Base-by-base conservation (phyloP, 1,140 invertebrate genomes). In the Episyrphus balteatus region DNA sequence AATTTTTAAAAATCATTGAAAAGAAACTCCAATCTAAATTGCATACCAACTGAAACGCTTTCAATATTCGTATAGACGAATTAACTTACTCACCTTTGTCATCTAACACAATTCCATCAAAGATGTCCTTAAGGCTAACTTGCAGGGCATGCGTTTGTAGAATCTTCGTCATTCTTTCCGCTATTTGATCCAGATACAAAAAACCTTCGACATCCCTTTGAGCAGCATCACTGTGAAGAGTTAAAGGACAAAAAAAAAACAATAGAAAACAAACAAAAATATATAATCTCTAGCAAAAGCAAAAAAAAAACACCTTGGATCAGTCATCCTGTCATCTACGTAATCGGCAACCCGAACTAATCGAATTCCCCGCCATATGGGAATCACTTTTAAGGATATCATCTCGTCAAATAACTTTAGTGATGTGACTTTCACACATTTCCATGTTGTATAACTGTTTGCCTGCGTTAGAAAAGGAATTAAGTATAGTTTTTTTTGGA, bases 111-210 rank as follows among this genome's bases (percentile, higher is more conserved):
- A 19, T 1, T 44, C 17, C 21, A 14, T 70, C 69, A 12, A 62
- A 62, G 3, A 71, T 55, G 44, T 72, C 67, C 7, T 59, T 58
- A 40, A 78, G 66, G 46, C 75, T 73, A 21, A 77, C 69, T 52
- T 77, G 76, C 39, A 78, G 58, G 6, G 75, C 74, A 54, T 77
- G 75, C 2, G 76, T 77, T 32, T 67, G 65, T 0, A 78, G 58
- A 13, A 74, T 65, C 59, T 72, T 72, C 8, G 68, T 70, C 64
- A 78, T 67, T 45, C 71, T 68, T 44, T 71, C 61, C 2, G 62
- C 54, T 32, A 66, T 31, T 12, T 51, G 57, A 50, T 66, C 62
- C 5, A 66, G 62, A 59, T 57, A 66, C 3, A 58, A 62, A 0
- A 59, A 40, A 33, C 65, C 52, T 46, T 65, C 58, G 0, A 55